These are phyloP conservation scores for Porites lutea DNA, from an alignment of 64 coral and sea anemone species.

Conservation along the genomic window DNA sequence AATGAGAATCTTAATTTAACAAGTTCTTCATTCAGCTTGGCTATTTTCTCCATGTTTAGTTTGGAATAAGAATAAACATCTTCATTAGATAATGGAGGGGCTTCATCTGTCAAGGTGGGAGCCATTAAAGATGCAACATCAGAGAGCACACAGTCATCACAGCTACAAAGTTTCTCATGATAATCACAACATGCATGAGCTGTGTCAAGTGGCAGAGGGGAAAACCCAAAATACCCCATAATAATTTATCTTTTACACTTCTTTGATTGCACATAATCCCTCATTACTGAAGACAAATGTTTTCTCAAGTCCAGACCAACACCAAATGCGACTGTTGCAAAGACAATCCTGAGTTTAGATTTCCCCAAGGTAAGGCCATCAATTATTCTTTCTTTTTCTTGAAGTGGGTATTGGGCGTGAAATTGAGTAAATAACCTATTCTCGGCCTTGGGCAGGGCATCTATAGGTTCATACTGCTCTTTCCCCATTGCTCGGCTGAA, in stretches of 20 bases:
- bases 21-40: slow-evolving; percentile 10
- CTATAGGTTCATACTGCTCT: too few relatives aligned
- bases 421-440: too few relatives aligned
- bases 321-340: too few relatives aligned
- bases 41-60: neutral
- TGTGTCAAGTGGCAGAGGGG: neutral
- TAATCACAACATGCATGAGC: slow-evolving; percentile 37
- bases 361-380: too few relatives aligned
- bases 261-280: neutral
- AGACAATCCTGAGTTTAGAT: too few relatives aligned
- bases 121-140: slow-evolving; percentile 2
- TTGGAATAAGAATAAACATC: neutral
- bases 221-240: slow-evolving; percentile 28
- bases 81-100: neutral
- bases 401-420: too few relatives aligned
- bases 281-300: slow-evolving; percentile 45
- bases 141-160: slow-evolving; percentile 15
- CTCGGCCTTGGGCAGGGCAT: too few relatives aligned
- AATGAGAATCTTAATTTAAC: neutral
- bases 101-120: slow-evolving; percentile 3
- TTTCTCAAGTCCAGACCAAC: slow-evolving; percentile 48
- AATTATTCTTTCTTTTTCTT: too few relatives aligned
- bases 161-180: slow-evolving; percentile 17
- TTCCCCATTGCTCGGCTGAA: too few relatives aligned
- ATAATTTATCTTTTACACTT: slow-evolving; percentile 29